A percentile compares a stretch with the other conserved stretches of the same genome.
Evolutionary conservation across 2,797 vertebrate genomes (phyloP).

Genomic region (Argentina silus): DNA sequence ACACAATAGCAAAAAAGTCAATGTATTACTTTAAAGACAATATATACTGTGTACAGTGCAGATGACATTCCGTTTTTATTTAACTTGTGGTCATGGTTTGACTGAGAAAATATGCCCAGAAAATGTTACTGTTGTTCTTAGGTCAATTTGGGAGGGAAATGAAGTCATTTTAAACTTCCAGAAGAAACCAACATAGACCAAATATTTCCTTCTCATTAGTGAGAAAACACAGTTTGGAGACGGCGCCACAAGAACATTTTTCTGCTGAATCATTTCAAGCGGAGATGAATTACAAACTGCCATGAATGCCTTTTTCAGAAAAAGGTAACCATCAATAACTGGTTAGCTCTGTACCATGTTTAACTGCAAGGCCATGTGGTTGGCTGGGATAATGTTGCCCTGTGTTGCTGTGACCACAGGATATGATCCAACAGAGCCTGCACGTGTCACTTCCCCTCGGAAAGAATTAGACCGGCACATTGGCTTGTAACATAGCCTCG

Average conservation of each 20-base stretch:
- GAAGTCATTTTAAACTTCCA: constrained; percentile 63
- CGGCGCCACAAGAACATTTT: constrained; percentile 44
- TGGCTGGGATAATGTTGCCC: constrained; percentile 42
- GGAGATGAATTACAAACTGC: constrained; percentile 50
- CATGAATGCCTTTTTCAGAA: constrained; percentile 33
- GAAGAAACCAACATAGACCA: constrained; percentile 60
- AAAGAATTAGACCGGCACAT: background rate
- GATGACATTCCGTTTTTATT: constrained; percentile 59
- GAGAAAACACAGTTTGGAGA: constrained; percentile 49
- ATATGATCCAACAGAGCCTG: constrained; percentile 42
- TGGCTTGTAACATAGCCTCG: constrained; percentile 16
- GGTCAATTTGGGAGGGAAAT: constrained; percentile 63
- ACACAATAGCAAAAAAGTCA: constrained; percentile 5
- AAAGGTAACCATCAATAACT: constrained; percentile 49
- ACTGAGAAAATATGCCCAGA: constrained; percentile 46
- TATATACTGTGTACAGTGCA: constrained; percentile 19
- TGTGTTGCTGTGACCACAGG: constrained; percentile 48
- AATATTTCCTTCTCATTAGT: constrained; percentile 62
- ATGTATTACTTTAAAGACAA: constrained; percentile 30
- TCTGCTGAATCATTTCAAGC: constrained; percentile 58
- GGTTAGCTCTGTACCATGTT: constrained; percentile 47
- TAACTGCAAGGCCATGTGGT: constrained; percentile 40
- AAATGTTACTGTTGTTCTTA: constrained; percentile 62
- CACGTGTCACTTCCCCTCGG: constrained; percentile 46
- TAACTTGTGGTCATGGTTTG: constrained; percentile 54